phyloP scores from a whole-genome alignment of 2,888 invertebrate genomes.

The Magallana nippona region DNA sequence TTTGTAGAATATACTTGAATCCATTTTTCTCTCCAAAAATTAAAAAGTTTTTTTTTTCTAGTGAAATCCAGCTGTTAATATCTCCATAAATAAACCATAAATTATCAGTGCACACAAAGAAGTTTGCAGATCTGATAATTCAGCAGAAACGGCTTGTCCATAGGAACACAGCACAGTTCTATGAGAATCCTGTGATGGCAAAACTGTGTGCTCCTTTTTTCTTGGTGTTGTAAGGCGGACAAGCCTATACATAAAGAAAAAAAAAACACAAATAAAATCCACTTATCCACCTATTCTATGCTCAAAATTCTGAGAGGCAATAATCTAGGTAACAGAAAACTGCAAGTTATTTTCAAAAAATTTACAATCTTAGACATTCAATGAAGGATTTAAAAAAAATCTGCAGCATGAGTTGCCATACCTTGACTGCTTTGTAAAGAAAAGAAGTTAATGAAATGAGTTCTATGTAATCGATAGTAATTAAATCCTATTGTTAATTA shows the following conservation, averaged over 20 bases:
- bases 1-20: slow-evolving; percentile 8
- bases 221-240: background rate
- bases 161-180: slow-evolving; percentile 10
- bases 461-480: background rate
- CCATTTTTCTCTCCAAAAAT: background rate
- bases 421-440: background rate
- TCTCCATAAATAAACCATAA: background rate
- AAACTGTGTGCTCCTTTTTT: slow-evolving; percentile 2
- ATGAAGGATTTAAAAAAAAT: too few species aligned
- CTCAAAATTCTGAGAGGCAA: too few species aligned
- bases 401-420: too few species aligned
- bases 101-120: background rate
- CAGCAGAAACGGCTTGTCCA: slow-evolving; percentile 17
- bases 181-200: background rate
- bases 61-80: background rate
- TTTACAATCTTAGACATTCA: too few species aligned
- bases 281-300: too few species aligned
- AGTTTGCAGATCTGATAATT: slow-evolving; percentile 9
- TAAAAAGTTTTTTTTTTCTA: background rate
- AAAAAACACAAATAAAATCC: too few species aligned
- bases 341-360: too few species aligned
- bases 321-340: too few species aligned
- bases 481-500: background rate
- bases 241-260: background rate
- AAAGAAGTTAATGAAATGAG: background rate